Conservation (phyloP, 1,140 invertebrate genomes). For the Psix sp. region DNA sequence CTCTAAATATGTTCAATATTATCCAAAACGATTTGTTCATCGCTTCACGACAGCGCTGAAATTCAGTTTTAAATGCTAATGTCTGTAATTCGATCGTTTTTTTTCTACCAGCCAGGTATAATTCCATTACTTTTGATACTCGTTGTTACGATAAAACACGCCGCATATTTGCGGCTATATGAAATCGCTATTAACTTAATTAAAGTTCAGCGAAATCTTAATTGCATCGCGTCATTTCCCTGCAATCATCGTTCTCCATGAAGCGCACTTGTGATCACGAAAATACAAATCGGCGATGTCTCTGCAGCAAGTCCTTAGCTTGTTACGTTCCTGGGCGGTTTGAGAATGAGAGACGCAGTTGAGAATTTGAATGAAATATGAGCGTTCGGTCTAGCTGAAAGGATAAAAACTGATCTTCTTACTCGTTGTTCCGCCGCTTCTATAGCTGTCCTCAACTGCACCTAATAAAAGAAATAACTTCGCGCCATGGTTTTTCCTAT, state of each 20-base stretch:
- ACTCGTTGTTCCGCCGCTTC: constrained; percentile 16
- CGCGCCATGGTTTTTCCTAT: too few relatives aligned
- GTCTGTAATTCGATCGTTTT: too few relatives aligned
- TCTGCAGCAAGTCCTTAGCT: not conserved
- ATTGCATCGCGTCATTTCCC: constrained; percentile 9
- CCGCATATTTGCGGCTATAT: too few relatives aligned
- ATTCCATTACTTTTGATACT: too few relatives aligned
- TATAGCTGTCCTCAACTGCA: too few relatives aligned
- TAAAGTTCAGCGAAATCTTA: not conserved
- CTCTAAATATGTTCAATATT: too few relatives aligned
- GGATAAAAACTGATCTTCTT: constrained; percentile 9
- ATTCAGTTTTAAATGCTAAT: too few relatives aligned
- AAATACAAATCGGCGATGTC: constrained; percentile 10
- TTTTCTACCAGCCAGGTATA: too few relatives aligned
- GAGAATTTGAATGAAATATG: constrained; percentile 30
- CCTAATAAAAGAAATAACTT: too few relatives aligned
- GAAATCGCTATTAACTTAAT: constrained; percentile 1
- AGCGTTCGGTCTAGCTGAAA: constrained; percentile 5
- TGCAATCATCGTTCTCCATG: constrained; percentile 9
- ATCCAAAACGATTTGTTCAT: too few relatives aligned
- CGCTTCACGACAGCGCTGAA: too few relatives aligned
- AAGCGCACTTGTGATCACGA: not conserved
- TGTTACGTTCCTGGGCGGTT: constrained; percentile 17
- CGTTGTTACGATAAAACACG: too few relatives aligned
- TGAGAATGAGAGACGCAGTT: constrained; percentile 31